Base-by-base conservation (phyloP, 2,113 vertebrate species). In the Promerops cafer region DNA sequence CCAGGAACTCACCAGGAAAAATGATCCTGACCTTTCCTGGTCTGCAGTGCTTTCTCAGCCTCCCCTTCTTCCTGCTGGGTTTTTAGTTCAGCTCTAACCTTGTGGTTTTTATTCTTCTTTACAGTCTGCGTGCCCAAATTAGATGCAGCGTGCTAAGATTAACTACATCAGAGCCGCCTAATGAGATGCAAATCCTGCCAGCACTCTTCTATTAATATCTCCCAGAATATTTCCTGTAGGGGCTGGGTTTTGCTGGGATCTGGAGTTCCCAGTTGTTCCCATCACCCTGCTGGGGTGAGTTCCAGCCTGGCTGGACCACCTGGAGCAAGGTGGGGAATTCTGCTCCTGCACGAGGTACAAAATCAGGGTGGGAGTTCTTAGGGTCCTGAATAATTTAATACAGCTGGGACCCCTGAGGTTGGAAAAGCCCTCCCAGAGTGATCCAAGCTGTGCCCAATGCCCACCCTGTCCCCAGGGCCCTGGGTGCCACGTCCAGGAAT, bases 141-240 rank as follows among this genome's bases (percentile, higher is more conserved):
- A 57, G 54, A 15, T 65, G 80, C 71, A 83, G 44, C 4, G 3
- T 11, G 37, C 64, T 47, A 30, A 87, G 76, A 83, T 72, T 71
- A 93, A 69, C 53, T 24, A 11, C 57, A 44, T 26, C 80, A 72
- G 72, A 80, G 44, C 21, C 72, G 47, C 59, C 64, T 69, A 70
- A 91, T 13, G 84, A 89, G 39, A 77, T 47, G 52, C 77, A 93
- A 19, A 87, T 74, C 59, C 64, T 65, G 63, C 33, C 54, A 60
- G 50, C 47, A 2, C 26, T 86, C 39, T 20, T 16, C 61, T 44
- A 7, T 39, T 59, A 39, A 47, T 44, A n/a, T 22, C 27, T 61
- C 45, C 13, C 45, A 7, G 37, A 60, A 64, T 45, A 33, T 18
- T 37, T 16, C 71, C 28, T 6, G 12, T 3, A 37, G 16, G 17